These are phyloP conservation scores for Armadillidium nasatum DNA, from an alignment of 1,140 invertebrate species.

Conservation along the genomic window DNA sequence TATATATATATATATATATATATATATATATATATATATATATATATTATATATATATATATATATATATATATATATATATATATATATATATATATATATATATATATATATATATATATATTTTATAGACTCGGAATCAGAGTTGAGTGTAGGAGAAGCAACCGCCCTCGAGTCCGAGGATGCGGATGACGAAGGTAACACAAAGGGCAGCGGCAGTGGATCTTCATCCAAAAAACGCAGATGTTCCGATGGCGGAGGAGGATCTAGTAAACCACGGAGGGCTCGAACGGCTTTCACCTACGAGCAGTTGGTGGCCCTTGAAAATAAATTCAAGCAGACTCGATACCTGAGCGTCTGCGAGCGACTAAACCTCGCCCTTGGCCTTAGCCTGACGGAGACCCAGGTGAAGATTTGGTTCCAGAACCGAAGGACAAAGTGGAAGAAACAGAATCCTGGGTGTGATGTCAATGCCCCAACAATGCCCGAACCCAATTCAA, in stretches of 20 bases:
- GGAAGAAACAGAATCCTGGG: conserved; percentile 99
- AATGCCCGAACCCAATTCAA: conserved; percentile 50
- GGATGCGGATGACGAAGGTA: neutral
- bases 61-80: no score
- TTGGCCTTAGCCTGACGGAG: conserved; percentile 91
- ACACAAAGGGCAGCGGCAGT: neutral
- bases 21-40: no score
- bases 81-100: no score
- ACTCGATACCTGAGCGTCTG: conserved; percentile 97
- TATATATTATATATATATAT: no score
- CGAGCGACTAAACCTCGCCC: conserved; percentile 89
- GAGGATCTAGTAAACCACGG: conserved; percentile 62
- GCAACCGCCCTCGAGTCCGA: neutral
- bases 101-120: no score
- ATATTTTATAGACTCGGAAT: neutral
- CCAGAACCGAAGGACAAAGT: conserved; percentile 95
- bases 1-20: no score
- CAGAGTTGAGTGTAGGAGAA: neutral
- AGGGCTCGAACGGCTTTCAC: conserved; percentile 96
- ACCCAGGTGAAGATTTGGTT: conserved; percentile 97
- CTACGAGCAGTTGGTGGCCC: conserved; percentile 93
- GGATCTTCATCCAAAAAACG: neutral
- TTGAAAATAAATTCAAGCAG: conserved; percentile 99
- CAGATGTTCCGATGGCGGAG: neutral
- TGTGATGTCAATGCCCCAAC: conserved; percentile 96